These are phyloP conservation scores for Montipora capricornis DNA, from an alignment of 64 coral and sea anemone species.

Conservation along the genomic window DNA sequence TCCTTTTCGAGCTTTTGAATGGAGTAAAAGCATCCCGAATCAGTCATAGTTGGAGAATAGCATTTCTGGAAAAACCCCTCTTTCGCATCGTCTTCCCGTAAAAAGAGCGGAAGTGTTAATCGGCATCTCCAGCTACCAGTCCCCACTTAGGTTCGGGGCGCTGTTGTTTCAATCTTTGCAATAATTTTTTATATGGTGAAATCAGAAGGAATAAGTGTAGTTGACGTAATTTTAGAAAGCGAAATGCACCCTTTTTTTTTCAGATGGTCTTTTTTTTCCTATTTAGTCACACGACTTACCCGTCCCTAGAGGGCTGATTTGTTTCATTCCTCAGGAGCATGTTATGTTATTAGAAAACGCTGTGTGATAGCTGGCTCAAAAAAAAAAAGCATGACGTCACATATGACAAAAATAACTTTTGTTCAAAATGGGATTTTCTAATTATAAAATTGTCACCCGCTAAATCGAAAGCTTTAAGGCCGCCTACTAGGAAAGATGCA, in stretches of 20 bases:
- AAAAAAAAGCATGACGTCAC: neutral
- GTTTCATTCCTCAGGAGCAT: neutral
- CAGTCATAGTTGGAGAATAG: neutral
- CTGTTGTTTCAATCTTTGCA: too few species aligned
- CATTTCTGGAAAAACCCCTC: neutral
- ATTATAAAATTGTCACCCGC: neutral
- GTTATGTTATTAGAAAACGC: neutral
- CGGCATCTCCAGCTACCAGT: too few species aligned
- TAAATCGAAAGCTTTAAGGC: neutral
- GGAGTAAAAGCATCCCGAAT: neutral
- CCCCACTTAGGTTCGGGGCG: too few species aligned
- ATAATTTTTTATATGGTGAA: too few species aligned
- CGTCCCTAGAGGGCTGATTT: neutral
- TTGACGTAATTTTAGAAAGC: neutral
- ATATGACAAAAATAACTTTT: neutral
- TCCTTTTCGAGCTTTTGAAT: neutral
- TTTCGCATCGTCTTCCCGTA: slow-evolving; percentile 6
- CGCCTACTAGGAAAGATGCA: neutral
- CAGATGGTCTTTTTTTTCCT: neutral
- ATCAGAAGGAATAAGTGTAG: neutral
- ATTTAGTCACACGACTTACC: neutral
- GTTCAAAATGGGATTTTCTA: slow-evolving; percentile 14
- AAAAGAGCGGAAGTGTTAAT: slow-evolving; percentile 57
- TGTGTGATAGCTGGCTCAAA: neutral
- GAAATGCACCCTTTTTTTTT: neutral